Percentiles rank a stretch among this genome's conserved stretches.
These are phyloP conservation scores for Psilopogon haemacephalus DNA, from an alignment of 2,113 vertebrate genomes.

Conservation along the genomic window DNA sequence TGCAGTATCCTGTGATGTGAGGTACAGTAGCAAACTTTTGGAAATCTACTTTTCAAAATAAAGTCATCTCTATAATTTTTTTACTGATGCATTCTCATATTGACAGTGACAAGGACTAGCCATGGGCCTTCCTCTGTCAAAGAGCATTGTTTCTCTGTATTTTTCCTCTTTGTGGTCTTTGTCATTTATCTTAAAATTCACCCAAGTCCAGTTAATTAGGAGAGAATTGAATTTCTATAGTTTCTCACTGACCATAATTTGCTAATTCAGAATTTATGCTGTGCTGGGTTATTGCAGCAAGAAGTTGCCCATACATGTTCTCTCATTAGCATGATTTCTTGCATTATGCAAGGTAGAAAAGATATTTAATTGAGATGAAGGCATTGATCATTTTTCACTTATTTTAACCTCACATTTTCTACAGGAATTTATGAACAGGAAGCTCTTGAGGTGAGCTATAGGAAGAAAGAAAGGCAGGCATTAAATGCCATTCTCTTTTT, in stretches of 20 bases:
- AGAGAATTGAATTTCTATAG: neutral
- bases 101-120: neutral
- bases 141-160: neutral
- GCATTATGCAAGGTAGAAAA: rapidly evolving
- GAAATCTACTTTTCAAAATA: neutral
- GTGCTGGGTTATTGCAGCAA: neutral
- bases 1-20: neutral
- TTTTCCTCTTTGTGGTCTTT: neutral
- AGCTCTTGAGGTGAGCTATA: too few species aligned
- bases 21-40: neutral
- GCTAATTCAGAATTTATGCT: neutral
- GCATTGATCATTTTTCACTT: neutral
- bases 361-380: neutral
- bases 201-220: neutral
- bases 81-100: neutral
- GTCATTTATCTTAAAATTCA: neutral
- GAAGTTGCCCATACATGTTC: neutral
- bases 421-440: too few species aligned
- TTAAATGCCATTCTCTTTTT: neutral
- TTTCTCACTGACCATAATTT: neutral
- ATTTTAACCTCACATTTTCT: neutral
- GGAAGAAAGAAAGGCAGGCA: neutral
- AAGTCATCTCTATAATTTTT: neutral
- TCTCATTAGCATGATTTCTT: neutral
- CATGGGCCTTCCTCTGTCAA: neutral